Base-by-base conservation (phyloP, 2,888 invertebrate species). In the Dugesia japonica region DNA sequence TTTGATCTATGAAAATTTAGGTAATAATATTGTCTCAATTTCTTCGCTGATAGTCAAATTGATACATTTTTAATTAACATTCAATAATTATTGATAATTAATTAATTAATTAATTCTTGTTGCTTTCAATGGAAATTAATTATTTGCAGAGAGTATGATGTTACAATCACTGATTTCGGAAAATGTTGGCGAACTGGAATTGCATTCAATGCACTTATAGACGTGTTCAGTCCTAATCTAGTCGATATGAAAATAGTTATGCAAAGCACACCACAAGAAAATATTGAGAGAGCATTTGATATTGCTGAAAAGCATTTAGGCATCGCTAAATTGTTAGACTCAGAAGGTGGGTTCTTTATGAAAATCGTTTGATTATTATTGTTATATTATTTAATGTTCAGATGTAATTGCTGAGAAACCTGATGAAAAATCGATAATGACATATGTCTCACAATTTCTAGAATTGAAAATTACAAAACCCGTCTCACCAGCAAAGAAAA, bases 391-490 rank as follows among this genome's bases (percentile, higher is more conserved):
- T 72, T 4, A 9, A 72, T 7, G 1, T 28, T 28, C 15, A 72
- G 72, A 72, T 72, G 9, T 72, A 26, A 72, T 28, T 23, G 72
- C 31, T 20, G 27, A 28, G 15, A 27, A 72, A 28, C 72, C 72
- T 4, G 72, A 72, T 72, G 72, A 72, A 27, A 72, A 72, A 27
- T 72, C 72, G 7, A 72, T 72, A 17, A 72, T 72, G 72, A 28
- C 72, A 20, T 72, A 72, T 72, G 27, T 72, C 4, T 27, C 72
- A 28, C 72, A 72, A 27, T 72, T 72, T n/a, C n/a, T 28, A 4
- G 23, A 72, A 23, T 56, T 23, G 23, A 23, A 56, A 20, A 7
- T 23, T n/a, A 20, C 23, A 4, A 56, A n/a, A 56, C 23, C 56
- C 23, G 56, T 13, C 4, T 56, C 56, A 56, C 56, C 56, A n/a